phyloP scores from a whole-genome alignment of 2,797 vertebrate species.

The Channallabes apus region DNA sequence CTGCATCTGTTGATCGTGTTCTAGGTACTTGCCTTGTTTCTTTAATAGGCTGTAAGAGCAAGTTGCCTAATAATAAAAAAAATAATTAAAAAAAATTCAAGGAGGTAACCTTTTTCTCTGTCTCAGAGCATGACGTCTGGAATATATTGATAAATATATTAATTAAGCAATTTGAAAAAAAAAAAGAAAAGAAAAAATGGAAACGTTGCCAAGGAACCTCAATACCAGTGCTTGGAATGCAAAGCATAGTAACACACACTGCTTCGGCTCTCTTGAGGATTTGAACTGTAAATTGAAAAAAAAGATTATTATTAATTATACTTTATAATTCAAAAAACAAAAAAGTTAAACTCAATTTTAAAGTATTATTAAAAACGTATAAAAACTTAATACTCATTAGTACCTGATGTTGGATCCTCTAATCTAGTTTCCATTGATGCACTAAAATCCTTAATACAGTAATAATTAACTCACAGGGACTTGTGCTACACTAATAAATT shows the following conservation, averaged over 20 bases:
- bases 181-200: background rate
- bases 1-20: conserved; percentile 9
- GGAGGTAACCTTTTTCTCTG: background rate
- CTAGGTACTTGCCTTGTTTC: background rate
- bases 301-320: background rate
- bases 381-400: background rate
- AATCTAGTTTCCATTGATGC: background rate
- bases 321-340: background rate
- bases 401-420: background rate
- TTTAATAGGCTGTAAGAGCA: background rate
- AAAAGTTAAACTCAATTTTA: background rate
- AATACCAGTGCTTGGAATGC: background rate
- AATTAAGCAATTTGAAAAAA: background rate
- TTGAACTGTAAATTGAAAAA: background rate
- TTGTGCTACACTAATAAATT: background rate
- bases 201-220: background rate
- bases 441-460: background rate
- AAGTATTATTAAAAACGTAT: background rate
- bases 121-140: background rate
- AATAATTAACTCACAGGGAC: background rate
- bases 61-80: background rate
- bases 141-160: background rate
- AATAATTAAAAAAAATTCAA: background rate
- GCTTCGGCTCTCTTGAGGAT: background rate
- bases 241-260: background rate